phyloP scores from a whole-genome alignment of 2,888 invertebrate genomes.

The Margaritifera margaritifera region DNA sequence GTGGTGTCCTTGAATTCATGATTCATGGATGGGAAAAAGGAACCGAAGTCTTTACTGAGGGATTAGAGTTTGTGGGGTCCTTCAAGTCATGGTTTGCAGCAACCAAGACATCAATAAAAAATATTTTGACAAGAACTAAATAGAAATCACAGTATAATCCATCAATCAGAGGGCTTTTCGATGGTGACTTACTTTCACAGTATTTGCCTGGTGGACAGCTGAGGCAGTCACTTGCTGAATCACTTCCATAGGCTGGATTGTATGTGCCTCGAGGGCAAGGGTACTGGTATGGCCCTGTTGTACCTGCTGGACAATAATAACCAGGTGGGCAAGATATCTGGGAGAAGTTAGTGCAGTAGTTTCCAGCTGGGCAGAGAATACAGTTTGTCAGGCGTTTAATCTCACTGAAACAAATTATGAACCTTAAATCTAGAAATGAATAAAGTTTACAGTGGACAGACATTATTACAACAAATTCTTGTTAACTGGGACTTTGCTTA shows the following conservation, averaged over 20 bases:
- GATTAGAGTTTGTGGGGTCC: too few species aligned
- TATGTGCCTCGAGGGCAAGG: conserved; percentile 67
- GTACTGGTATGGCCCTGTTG: conserved; percentile 53
- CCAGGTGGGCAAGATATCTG: conserved; percentile 63
- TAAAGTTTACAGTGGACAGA: too few species aligned
- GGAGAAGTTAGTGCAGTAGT: conserved; percentile 62
- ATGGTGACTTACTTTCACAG: conserved; percentile 58
- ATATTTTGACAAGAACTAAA: too few species aligned
- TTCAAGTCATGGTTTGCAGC: too few species aligned
- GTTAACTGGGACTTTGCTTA: too few species aligned
- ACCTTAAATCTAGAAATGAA: neutral
- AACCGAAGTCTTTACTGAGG: too few species aligned
- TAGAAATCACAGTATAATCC: too few species aligned
- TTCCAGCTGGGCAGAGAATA: conserved; percentile 63
- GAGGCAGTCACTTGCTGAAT: conserved; percentile 55
- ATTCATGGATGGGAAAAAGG: too few species aligned
- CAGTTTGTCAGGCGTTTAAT: conserved; percentile 53
- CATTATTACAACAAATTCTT: too few species aligned
- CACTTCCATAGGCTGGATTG: conserved; percentile 59
- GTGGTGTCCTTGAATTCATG: too few species aligned
- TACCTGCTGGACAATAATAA: conserved; percentile 66
- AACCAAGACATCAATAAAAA: too few species aligned
- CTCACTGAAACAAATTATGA: conserved; percentile 48
- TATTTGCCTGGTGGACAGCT: conserved; percentile 66
- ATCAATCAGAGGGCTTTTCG: too few species aligned